Evolutionary conservation across 2,888 invertebrate species (phyloP).

Genomic region (Acrobasis repandana): DNA sequence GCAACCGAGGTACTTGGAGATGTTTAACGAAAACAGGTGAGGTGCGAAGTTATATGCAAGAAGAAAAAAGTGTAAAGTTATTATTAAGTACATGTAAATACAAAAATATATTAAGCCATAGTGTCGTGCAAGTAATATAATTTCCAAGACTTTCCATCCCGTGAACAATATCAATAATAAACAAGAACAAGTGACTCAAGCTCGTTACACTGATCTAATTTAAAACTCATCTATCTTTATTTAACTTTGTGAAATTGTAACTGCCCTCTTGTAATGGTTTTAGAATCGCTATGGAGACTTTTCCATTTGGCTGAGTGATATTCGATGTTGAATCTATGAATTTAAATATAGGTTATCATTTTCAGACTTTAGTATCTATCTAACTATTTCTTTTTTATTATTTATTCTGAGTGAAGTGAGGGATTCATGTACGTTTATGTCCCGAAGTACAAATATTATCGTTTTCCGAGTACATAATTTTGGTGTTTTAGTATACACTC

Average conservation of each 20-base stretch:
- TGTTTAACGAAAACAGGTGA: no score
- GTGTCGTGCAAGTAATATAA: slow-evolving; percentile 8
- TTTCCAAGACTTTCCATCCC: slow-evolving; percentile 12
- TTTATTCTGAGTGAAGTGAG: no score
- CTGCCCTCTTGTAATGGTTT: slow-evolving; percentile 16
- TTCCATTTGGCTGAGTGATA: slow-evolving; percentile 15
- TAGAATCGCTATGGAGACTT: neutral
- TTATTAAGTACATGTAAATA: no score
- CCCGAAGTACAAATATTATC: no score
- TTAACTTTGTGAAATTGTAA: slow-evolving; percentile 20
- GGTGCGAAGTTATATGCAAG: no score
- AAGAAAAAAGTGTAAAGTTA: no score
- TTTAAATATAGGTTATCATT: neutral
- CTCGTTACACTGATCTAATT: slow-evolving; percentile 32
- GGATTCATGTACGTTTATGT: no score
- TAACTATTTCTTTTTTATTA: no score
- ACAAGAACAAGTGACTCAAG: slow-evolving; percentile 15
- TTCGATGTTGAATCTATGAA: neutral
- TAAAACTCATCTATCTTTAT: slow-evolving; percentile 33
- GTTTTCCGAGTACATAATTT: no score
- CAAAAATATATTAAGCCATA: no score
- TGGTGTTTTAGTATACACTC: no score
- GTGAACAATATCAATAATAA: slow-evolving; percentile 18
- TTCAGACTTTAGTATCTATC: neutral
- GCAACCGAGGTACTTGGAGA: no score